Conservation (phyloP, 2,797 vertebrate species). For the Champsocephalus gunnari region DNA sequence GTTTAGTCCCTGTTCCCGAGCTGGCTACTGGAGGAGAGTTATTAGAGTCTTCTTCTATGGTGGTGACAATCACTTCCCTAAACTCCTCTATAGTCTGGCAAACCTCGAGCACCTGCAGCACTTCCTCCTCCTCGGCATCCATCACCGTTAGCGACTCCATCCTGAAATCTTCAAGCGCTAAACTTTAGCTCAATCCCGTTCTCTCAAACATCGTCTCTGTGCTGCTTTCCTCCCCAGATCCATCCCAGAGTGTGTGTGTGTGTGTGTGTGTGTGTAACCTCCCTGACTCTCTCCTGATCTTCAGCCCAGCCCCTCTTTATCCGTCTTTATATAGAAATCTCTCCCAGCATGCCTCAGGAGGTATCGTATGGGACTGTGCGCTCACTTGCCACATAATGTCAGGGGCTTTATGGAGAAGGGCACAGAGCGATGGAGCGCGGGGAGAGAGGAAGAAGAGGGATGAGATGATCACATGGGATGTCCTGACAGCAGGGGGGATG, state of each 20-base stretch:
- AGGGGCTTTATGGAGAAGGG: constrained; percentile 63
- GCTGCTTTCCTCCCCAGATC: constrained; percentile 10
- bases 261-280: constrained; percentile 45
- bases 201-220: constrained; percentile 11
- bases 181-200: constrained; percentile 36
- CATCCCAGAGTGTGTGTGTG: constrained; percentile 29
- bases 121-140: constrained; percentile 51
- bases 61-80: constrained; percentile 65
- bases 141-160: constrained; percentile 47
- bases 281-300: constrained; percentile 50
- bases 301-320: constrained; percentile 52
- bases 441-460: constrained; percentile 31
- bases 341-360: constrained; percentile 74
- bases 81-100: constrained; percentile 47
- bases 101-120: constrained; percentile 69
- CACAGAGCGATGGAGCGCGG: constrained; percentile 20
- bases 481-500: constrained; percentile 38
- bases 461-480: constrained; percentile 59
- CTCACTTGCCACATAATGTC: constrained; percentile 72
- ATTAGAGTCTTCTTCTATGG: constrained; percentile 50
- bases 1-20: constrained; percentile 46
- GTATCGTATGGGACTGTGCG: constrained; percentile 60
- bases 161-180: background rate
- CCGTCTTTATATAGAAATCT: constrained; percentile 73
- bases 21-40: constrained; percentile 38